phyloP scores from a whole-genome alignment of 1,140 invertebrate genomes.

The Caenorhabditis inopinata region DNA sequence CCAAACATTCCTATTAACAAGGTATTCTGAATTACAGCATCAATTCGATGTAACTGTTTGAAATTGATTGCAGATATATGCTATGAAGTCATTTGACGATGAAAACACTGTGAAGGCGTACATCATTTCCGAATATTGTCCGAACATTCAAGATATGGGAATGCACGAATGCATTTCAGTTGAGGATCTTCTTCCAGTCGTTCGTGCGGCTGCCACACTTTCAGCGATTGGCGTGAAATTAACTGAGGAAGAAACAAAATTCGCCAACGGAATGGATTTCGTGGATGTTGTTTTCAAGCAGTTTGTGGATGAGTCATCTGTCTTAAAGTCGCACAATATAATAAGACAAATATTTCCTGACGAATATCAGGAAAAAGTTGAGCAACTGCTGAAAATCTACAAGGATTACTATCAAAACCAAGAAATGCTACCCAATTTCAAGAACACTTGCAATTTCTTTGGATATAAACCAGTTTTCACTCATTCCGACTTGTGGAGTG shows the following conservation, averaged over 20 bases:
- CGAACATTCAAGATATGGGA: not conserved
- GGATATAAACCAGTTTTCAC: conserved; percentile 21
- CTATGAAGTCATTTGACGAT: not conserved
- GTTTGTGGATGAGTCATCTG: not conserved
- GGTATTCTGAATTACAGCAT: too few relatives aligned
- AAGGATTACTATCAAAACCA: not conserved
- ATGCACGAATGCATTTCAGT: conserved; percentile 11
- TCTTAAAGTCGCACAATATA: not conserved
- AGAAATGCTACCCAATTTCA: not conserved
- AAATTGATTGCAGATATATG: conserved; percentile 9
- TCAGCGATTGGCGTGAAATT: not conserved
- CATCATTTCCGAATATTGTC: conserved; percentile 5
- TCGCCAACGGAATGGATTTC: not conserved
- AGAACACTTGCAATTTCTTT: conserved; percentile 5
- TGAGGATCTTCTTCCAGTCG: not conserved
- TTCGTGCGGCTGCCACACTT: not conserved
- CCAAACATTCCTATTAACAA: conserved; percentile 6
- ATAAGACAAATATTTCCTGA: not conserved
- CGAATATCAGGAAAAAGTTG: not conserved
- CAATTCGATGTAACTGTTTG: too few relatives aligned
- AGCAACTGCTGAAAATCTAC: not conserved
- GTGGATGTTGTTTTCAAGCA: not conserved
- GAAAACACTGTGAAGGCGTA: conserved; percentile 24
- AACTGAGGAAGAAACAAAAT: not conserved
- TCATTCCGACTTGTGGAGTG: conserved; percentile 18